Percentiles rank a stretch among this genome's conserved stretches.
Conservation (phyloP, 2,888 invertebrate genomes). For the Standfussiana lucernea region DNA sequence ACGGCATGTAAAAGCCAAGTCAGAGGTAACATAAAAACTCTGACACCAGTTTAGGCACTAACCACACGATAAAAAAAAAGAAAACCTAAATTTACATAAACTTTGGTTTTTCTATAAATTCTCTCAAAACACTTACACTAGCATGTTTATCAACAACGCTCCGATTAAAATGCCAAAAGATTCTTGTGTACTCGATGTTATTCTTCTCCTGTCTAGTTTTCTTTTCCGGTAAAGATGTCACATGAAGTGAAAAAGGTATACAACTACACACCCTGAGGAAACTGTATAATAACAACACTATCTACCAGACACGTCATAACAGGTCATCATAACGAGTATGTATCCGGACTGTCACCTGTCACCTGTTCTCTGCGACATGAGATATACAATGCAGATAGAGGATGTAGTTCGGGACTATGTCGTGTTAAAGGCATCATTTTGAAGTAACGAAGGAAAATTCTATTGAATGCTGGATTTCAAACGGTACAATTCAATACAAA, state of each 20-base stretch:
- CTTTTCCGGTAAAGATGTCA: slow-evolving; percentile 1
- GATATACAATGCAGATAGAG: slow-evolving; percentile 47
- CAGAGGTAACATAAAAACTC: no score
- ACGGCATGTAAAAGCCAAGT: no score
- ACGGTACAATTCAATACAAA: background rate
- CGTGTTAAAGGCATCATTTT: background rate
- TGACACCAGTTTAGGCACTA: no score
- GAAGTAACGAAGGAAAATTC: background rate
- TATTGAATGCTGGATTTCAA: background rate
- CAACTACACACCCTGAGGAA: background rate
- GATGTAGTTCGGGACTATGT: background rate
- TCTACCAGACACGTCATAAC: slow-evolving; percentile 1
- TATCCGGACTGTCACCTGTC: slow-evolving; percentile 44
- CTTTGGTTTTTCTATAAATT: background rate
- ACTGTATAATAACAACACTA: slow-evolving; percentile 8
- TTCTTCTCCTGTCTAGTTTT: no score
- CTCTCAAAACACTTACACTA: background rate
- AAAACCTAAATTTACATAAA: background rate
- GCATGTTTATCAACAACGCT: background rate
- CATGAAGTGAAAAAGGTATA: background rate
- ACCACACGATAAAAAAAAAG: no score
- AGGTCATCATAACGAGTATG: slow-evolving; percentile 22
- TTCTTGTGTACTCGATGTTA: background rate
- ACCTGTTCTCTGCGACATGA: slow-evolving; percentile 16
- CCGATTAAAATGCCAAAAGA: background rate